A percentile compares a stretch with the other conserved stretches of the same genome.
These are phyloP conservation scores for Rhodophaea formosa DNA, from an alignment of 2,888 invertebrate species.

Conservation along the genomic window DNA sequence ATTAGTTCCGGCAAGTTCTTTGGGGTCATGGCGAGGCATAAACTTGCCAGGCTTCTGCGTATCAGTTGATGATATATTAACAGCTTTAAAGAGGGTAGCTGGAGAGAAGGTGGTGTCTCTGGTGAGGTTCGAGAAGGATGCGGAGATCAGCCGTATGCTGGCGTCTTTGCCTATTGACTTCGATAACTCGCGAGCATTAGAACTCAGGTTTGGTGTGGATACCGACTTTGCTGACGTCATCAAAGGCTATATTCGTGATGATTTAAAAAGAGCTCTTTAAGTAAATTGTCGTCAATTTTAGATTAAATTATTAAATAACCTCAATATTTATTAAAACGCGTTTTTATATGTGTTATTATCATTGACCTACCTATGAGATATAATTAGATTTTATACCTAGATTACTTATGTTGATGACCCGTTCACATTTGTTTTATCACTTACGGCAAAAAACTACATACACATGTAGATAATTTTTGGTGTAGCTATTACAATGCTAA, in stretches of 20 bases:
- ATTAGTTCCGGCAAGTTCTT: conserved; percentile 35
- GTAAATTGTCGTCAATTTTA: neutral
- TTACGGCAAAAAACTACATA: no score
- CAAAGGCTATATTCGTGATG: conserved; percentile 46
- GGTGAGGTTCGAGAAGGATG: conserved; percentile 48
- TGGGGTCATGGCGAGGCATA: conserved; percentile 52
- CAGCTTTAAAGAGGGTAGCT: conserved; percentile 50
- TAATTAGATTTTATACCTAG: no score
- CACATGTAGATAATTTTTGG: no score
- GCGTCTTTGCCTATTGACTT: conserved; percentile 55
- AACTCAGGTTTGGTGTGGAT: conserved; percentile 58
- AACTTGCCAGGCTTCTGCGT: conserved; percentile 61
- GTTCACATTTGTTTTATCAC: no score
- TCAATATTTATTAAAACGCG: no score
- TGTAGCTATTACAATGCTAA: no score
- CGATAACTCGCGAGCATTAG: conserved; percentile 50
- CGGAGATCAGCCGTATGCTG: conserved; percentile 49
- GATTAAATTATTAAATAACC: no score
- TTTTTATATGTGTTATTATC: no score
- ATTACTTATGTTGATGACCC: no score
- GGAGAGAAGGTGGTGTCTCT: conserved; percentile 47
- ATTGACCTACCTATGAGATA: no score
- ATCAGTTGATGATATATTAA: conserved; percentile 50
- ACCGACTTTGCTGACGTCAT: conserved; percentile 52
- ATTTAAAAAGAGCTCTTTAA: conserved; percentile 18